Evolutionary conservation across 2,113 vertebrate genomes (phyloP).

Genomic region (Neotragus pygmaeus): DNA sequence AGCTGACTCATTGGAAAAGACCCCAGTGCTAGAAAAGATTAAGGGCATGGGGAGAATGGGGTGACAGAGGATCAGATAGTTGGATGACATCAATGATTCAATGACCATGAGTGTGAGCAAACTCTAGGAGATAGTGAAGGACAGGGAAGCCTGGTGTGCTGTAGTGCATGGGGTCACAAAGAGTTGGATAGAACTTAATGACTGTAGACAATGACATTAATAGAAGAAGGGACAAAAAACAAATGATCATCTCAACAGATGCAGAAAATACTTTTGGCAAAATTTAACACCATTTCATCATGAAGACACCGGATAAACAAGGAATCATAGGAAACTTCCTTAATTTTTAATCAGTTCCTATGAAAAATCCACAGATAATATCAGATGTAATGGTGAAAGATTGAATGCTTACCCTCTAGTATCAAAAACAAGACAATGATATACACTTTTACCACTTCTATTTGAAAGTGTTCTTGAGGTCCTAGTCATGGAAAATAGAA

Average conservation of each 20-base stretch:
- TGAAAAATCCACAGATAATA: neutral
- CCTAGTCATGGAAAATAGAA: neutral
- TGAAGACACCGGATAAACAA: neutral
- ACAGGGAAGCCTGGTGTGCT: neutral
- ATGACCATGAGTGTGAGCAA: neutral
- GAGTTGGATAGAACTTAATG: neutral
- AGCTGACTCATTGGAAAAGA: neutral
- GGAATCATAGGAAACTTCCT: neutral
- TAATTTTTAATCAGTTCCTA: neutral
- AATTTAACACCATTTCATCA: neutral
- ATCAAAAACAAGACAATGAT: neutral
- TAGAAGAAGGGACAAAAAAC: neutral
- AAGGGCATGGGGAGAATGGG: neutral
- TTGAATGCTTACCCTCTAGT: neutral
- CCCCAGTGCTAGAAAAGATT: neutral
- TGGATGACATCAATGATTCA: neutral
- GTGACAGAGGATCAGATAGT: neutral
- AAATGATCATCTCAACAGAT: neutral
- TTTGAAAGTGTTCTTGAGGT: neutral
- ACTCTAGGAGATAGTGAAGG: neutral
- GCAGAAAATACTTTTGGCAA: neutral
- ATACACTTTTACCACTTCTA: neutral
- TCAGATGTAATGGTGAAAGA: neutral
- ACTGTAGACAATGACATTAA: neutral
- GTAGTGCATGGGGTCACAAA: neutral